Evolutionary conservation across 2,113 vertebrate species (phyloP).

Genomic region (Myxocyprinus asiaticus): DNA sequence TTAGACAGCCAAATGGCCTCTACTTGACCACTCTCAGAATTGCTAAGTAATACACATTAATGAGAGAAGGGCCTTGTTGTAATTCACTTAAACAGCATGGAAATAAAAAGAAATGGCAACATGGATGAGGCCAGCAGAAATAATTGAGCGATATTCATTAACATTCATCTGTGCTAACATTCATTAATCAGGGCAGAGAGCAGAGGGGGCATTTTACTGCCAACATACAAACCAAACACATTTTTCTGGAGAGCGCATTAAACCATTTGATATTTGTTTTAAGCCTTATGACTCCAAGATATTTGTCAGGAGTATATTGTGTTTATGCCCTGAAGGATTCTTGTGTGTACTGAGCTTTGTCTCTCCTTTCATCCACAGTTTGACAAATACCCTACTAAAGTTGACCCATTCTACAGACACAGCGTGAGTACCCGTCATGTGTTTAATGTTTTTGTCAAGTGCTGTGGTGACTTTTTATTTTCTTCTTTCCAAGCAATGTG

Average conservation of each 20-base stretch:
- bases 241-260: slow-evolving; percentile 10
- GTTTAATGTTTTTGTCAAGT: slow-evolving; percentile 30
- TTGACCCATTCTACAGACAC: slow-evolving; percentile 99
- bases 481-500: neutral
- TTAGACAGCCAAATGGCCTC: slow-evolving; percentile 54
- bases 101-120: neutral
- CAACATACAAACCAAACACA: neutral
- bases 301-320: slow-evolving; percentile 9
- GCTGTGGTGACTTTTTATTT: slow-evolving; percentile 31
- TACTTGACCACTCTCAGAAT: slow-evolving; percentile 46
- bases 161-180: neutral
- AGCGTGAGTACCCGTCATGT: slow-evolving; percentile 85
- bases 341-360: slow-evolving; percentile 71
- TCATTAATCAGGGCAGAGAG: neutral
- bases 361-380: slow-evolving; percentile 87
- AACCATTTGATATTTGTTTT: slow-evolving; percentile 8
- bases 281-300: neutral
- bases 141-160: no score
- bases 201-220: neutral
- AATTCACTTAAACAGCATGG: neutral
- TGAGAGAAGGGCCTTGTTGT: no score
- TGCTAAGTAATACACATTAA: slow-evolving; percentile 4
- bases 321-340: neutral
- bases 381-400: slow-evolving; percentile 99
- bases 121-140: no score